Conservation (phyloP, 1,140 invertebrate genomes). For the Orchestia grillus region DNA sequence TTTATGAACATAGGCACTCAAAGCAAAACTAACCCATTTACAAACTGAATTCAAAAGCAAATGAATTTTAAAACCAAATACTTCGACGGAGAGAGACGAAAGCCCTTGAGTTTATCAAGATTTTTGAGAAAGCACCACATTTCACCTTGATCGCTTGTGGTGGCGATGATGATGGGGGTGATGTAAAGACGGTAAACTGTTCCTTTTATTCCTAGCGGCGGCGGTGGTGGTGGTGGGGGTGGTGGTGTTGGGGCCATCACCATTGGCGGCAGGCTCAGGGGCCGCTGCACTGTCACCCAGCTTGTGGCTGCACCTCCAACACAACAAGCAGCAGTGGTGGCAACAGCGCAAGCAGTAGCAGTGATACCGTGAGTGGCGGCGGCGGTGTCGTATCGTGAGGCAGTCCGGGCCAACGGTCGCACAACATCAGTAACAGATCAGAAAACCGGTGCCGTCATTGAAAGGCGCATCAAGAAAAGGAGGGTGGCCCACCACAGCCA, state of each 20-base stretch:
- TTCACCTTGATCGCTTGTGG: constrained; percentile 35
- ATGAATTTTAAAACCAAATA: neutral
- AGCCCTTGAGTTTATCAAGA: neutral
- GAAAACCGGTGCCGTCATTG: neutral
- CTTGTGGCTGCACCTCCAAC: constrained; percentile 20
- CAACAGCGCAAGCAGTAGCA: neutral
- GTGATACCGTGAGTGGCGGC: neutral
- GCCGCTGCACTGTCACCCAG: neutral
- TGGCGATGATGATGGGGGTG: constrained; percentile 43
- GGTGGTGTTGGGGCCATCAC: neutral
- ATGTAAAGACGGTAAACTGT: constrained; percentile 43
- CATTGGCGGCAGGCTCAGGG: neutral
- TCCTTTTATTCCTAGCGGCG: constrained; percentile 17
- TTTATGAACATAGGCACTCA: neutral
- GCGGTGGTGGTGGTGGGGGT: neutral
- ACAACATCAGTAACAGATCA: neutral
- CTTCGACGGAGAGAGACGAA: neutral
- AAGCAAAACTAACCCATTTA: neutral
- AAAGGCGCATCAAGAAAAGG: neutral
- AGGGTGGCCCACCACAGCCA: neutral
- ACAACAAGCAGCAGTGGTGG: neutral
- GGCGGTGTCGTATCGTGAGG: neutral
- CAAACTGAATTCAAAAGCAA: neutral
- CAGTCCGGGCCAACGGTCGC: neutral
- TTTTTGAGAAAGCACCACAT: neutral